Base-by-base conservation (phyloP, 2,888 invertebrate genomes). In the Theretra japonica region DNA sequence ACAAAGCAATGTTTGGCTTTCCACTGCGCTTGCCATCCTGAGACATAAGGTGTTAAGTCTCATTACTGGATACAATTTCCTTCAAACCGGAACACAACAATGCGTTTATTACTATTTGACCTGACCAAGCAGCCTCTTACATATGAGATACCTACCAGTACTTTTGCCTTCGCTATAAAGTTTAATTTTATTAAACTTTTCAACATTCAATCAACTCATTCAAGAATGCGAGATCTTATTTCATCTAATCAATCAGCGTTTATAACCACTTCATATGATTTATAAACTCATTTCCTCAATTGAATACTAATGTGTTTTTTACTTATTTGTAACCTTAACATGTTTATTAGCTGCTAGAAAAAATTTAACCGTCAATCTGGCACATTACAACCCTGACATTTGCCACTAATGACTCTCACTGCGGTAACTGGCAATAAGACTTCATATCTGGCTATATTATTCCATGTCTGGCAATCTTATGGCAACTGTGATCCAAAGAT, bases 301-400 rank as follows among this genome's bases (percentile, higher is more conserved):
- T 62, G 33, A 62, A 33, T 30, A 60, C 60, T 60, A 62, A 62
- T 62, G 8, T 53, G 6, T 59, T 33, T 33, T 62, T 33, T 33
- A 33, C 62, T 21, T 62, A 62, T 30, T 30, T 21, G 21, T 62
- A 62, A 62, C 62, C 62, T 62, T 62, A 6, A 62, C 33, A 11
- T 62, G 33, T 33, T 53, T 41, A 41, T 53, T 53, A n/a, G 53
- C 53, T 53, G 53, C 53, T n/a, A 53, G 53, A 53, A 53, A 53
- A 53, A 53, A n/a, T n/a, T 53, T 53, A 53, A 11, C 62, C 8
- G 33, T n/a, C 15, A 33, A 62, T 33, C 33, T 30, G 62, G 19
- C 33, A 7, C 62, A 53, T 62, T 21, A 33, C 21, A 33, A 62
- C 62, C 62, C 30, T 62, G 62, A 62, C 62, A 62, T 62, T 62